Conservation (phyloP, 2,797 vertebrate genomes). For the Gila robusta region DNA sequence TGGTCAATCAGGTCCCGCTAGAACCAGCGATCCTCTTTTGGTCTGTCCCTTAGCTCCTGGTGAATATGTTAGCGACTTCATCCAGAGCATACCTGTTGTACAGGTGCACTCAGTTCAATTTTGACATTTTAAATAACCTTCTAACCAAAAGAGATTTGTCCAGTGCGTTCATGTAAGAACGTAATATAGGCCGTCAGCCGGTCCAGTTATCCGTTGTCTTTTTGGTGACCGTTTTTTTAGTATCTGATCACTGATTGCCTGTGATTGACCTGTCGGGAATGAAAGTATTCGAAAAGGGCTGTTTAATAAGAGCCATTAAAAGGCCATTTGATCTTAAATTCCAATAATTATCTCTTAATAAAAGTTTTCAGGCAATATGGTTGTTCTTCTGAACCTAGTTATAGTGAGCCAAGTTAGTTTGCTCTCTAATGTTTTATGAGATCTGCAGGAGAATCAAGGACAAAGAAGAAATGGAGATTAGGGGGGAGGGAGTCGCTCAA, state of each 20-base stretch:
- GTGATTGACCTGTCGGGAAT: constrained; percentile 1
- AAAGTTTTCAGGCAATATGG: constrained; percentile 14
- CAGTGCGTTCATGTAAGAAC: no score
- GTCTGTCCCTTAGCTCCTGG: background rate
- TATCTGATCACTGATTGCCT: background rate
- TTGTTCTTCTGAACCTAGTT: constrained; percentile 34
- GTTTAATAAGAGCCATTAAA: constrained; percentile 12
- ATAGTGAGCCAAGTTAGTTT: constrained; percentile 62
- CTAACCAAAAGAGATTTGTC: background rate
- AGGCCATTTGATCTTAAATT: constrained; percentile 32
- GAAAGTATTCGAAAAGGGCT: background rate
- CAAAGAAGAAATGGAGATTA: constrained; percentile 54
- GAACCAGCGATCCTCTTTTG: constrained; percentile 28
- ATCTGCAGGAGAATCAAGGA: constrained; percentile 55
- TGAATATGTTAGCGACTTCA: background rate
- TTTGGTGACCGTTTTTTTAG: background rate
- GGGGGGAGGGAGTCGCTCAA: constrained; percentile 16
- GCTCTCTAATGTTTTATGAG: constrained; percentile 57
- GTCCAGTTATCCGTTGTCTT: no score
- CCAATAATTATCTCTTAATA: no score
- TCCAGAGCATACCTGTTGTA: background rate
- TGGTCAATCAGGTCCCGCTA: constrained; percentile 37
- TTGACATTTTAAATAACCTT: background rate
- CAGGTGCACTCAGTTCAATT: background rate
- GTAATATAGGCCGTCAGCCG: no score